Base-by-base conservation (phyloP, 2,888 invertebrate species). In the Oasisia sp. region DNA sequence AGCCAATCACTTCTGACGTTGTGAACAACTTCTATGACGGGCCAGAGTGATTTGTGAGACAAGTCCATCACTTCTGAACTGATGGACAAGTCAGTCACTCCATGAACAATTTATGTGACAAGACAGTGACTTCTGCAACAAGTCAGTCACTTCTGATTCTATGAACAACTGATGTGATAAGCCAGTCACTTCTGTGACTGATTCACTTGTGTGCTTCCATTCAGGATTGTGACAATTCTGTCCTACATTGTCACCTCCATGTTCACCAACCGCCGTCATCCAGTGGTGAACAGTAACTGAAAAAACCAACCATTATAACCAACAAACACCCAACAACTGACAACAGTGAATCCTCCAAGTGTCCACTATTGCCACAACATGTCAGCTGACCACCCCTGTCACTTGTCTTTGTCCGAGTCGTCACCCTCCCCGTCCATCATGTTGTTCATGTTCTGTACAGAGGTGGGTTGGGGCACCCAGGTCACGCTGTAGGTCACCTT, bases 321-420 rank as follows among this genome's bases (percentile, higher is more conserved):
- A 27, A n/a, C 74, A 9, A 7, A 14, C 50, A 50, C 9, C 50
- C 9, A 9, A 14, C 12, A 50, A 50, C 14, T 50, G 50, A 50
- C 50, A 9, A 50, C 50, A 50, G 50, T 50, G 12, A 50, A 50
- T 50, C 50, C 50, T 50, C 50, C 50, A 14, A 50, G 5, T 50
- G 9, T 50, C 50, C 50, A 50, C 50, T 50, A 50, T 12, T 50
- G 50, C 50, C 50, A 9, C 74, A 58, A 14, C 58, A 74, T 74
- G 74, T 74, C 90, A 38, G 90, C 90, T 90, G 90, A 19, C 44
- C 32, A 8, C 38, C 14, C 8, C 7, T 14, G 19, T 90, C n/a
- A 90, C 91, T 94, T 94, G 44, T 94, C 94, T 90, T 94, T 94
- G 91, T 95, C 95, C 2, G 94, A 94, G 89, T 94, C 95, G 14